Conservation (phyloP, 2,113 vertebrate species). For the Psephotus haematonotus region DNA sequence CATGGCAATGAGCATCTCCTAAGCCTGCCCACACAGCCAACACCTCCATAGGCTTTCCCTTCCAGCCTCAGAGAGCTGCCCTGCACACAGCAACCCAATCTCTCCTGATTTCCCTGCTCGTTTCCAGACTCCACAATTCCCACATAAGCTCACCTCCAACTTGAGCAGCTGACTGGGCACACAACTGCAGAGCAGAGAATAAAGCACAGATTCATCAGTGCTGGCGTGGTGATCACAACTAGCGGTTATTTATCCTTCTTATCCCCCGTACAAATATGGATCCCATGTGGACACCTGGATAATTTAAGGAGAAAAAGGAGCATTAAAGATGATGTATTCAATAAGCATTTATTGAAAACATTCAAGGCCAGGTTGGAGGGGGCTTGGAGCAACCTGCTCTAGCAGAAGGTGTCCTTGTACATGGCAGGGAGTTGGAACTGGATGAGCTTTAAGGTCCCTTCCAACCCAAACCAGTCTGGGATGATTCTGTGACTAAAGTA, state of each 20-base stretch:
- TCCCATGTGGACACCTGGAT: not conserved
- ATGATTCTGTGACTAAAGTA: not conserved
- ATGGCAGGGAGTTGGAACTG: not conserved
- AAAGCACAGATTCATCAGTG: fast-evolving
- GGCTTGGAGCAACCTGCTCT: not conserved
- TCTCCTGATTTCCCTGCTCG: not conserved
- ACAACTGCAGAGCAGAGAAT: not conserved
- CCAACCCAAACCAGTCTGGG: not conserved
- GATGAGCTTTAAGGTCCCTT: not conserved
- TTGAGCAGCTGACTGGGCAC: not conserved
- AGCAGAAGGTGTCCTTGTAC: not conserved
- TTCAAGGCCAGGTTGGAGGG: not conserved
- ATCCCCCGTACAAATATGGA: fast-evolving
- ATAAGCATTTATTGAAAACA: not conserved
- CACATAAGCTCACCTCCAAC: not conserved
- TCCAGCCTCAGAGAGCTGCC: not conserved
- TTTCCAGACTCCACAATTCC: not conserved
- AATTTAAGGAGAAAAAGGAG: not conserved
- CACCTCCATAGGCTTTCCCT: not conserved
- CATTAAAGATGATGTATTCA: not conserved
- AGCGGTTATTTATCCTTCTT: fast-evolving
- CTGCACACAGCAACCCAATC: not conserved
- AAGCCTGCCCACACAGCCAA: not conserved
- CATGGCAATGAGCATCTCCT: not conserved
- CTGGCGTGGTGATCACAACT: not conserved